A percentile compares a stretch with the other conserved stretches of the same genome.
phyloP scores from a whole-genome alignment of 2,113 vertebrate genomes.

The Anhinga rufa region DNA sequence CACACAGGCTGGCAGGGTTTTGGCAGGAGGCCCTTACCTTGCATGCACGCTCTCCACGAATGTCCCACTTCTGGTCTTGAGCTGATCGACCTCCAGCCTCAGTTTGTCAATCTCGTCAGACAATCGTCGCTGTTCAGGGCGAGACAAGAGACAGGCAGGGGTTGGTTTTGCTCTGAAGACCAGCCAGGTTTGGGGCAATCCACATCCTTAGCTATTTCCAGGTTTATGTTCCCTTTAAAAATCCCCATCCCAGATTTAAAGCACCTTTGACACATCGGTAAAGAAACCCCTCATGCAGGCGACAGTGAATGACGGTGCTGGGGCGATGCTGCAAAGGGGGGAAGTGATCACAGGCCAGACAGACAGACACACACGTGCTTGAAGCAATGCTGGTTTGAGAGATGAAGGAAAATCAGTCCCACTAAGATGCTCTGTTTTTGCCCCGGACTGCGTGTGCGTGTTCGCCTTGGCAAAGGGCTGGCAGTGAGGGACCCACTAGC shows the following conservation, averaged over 20 bases:
- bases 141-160: neutral
- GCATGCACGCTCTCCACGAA: conserved; percentile 85
- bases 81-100: conserved; percentile 90
- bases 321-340: neutral
- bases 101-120: conserved; percentile 95
- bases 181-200: neutral
- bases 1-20: neutral
- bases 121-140: conserved; percentile 79
- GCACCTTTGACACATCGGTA: neutral
- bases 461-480: neutral
- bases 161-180: neutral
- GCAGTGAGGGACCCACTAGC: neutral
- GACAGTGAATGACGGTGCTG: neutral
- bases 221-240: neutral
- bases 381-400: neutral
- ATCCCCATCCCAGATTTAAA: neutral
- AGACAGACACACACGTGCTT: neutral
- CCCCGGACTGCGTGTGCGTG: fast-evolving
- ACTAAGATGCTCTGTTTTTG: neutral
- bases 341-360: neutral
- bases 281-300: conserved; percentile 14
- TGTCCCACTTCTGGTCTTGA: conserved; percentile 86
- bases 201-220: neutral
- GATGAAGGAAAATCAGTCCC: neutral
- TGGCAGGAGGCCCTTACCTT: conserved; percentile 71